A percentile compares a stretch with the other conserved stretches of the same genome.
Conservation (phyloP, 2,113 vertebrate species). For the Chloropsis hardwickii region DNA sequence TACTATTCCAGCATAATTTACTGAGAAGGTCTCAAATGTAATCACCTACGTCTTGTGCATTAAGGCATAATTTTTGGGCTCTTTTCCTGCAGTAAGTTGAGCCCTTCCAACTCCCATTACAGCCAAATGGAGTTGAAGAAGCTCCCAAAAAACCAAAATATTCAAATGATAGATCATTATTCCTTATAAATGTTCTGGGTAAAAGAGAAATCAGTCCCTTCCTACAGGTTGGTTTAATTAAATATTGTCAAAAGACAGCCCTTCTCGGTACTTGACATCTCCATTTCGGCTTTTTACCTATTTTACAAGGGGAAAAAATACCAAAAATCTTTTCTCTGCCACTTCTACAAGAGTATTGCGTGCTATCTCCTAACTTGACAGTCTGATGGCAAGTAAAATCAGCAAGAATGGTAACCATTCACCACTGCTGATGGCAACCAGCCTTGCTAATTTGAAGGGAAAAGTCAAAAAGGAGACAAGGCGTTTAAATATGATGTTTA, state of each 20-base stretch:
- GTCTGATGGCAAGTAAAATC: not conserved
- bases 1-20: not conserved
- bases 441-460: not conserved
- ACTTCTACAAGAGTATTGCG: not conserved
- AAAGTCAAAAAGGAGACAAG: not conserved
- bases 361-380: not conserved
- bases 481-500: not conserved
- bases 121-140: not conserved
- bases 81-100: not conserved
- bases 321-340: not conserved
- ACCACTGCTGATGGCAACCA: not conserved
- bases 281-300: not conserved
- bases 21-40: not conserved
- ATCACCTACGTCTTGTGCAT: not conserved
- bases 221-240: not conserved
- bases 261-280: not conserved
- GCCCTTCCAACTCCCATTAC: not conserved
- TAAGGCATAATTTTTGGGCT: not conserved
- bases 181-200: not conserved
- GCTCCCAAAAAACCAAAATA: not conserved
- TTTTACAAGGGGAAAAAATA: not conserved
- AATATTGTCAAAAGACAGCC: not conserved
- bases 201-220: not conserved
- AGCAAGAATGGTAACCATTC: not conserved
- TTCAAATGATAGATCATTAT: not conserved